These are phyloP conservation scores for Sebastes cheni DNA, from an alignment of 2,797 vertebrate genomes.

Conservation along the genomic window DNA sequence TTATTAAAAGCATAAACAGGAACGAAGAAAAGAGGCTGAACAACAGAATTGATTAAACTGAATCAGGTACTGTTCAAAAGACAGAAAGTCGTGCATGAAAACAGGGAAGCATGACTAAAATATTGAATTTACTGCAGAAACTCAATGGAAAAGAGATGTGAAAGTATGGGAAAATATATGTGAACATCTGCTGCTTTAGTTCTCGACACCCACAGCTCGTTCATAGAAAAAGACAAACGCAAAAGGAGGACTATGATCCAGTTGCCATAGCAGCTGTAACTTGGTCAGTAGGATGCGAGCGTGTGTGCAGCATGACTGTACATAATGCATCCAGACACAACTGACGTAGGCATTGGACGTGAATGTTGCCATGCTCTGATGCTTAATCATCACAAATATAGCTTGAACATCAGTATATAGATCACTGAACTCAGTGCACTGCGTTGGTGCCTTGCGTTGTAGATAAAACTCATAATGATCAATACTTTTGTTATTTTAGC, in stretches of 20 bases:
- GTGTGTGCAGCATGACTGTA: conserved; percentile 36
- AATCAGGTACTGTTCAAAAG: not conserved
- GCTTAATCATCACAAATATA: not conserved
- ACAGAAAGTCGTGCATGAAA: not conserved
- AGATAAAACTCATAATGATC: not conserved
- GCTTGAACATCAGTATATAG: not conserved
- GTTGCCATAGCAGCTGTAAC: conserved; percentile 69
- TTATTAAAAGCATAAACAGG: not conserved
- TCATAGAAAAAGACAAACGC: not conserved
- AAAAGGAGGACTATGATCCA: conserved; percentile 15
- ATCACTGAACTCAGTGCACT: not conserved
- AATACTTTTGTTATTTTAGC: not conserved
- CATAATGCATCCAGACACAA: not conserved
- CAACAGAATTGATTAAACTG: not conserved
- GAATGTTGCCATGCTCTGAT: conserved; percentile 5
- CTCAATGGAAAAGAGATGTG: not conserved
- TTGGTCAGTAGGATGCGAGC: conserved; percentile 33
- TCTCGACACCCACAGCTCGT: not conserved
- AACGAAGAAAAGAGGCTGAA: not conserved
- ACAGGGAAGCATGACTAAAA: not conserved
- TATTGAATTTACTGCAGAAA: not conserved
- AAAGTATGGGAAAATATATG: not conserved
- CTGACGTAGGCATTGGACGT: not conserved
- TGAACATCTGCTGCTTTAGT: not conserved
- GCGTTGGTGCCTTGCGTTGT: not conserved